These are phyloP conservation scores for Eurystomus gularis DNA, from an alignment of 2,113 vertebrate genomes.

Conservation along the genomic window DNA sequence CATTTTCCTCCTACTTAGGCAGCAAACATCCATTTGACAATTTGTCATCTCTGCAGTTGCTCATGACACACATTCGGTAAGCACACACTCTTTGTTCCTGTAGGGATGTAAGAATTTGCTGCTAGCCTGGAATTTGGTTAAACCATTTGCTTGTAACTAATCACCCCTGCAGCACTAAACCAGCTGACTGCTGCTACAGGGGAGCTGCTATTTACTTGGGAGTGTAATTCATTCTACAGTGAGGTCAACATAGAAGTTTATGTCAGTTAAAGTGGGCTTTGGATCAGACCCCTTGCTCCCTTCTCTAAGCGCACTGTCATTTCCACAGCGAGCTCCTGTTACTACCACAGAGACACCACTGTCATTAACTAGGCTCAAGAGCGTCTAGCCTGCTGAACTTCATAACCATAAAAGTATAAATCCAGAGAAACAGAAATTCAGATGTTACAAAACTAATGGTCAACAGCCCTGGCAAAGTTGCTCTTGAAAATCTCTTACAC, in stretches of 20 bases:
- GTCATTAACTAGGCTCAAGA: neutral
- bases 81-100: neutral
- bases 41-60: neutral
- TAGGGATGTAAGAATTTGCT: neutral
- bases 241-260: neutral
- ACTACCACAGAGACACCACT: accelerated
- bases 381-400: neutral
- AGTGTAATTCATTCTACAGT: neutral
- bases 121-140: neutral
- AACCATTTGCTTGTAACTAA: neutral
- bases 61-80: neutral
- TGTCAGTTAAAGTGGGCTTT: neutral
- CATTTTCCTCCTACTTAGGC: neutral
- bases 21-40: neutral
- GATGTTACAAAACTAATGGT: neutral
- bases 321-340: neutral
- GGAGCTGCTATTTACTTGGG: neutral
- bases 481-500: accelerated
- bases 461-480: neutral
- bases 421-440: neutral
- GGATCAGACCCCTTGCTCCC: neutral
- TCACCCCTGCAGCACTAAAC: neutral
- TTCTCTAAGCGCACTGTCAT: accelerated
- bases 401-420: neutral
- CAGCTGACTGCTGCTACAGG: neutral